Percentiles rank a stretch among this genome's conserved stretches.
These are phyloP conservation scores for Amaurobius ferox DNA, from an alignment of 2,888 invertebrate genomes.

Conservation along the genomic window DNA sequence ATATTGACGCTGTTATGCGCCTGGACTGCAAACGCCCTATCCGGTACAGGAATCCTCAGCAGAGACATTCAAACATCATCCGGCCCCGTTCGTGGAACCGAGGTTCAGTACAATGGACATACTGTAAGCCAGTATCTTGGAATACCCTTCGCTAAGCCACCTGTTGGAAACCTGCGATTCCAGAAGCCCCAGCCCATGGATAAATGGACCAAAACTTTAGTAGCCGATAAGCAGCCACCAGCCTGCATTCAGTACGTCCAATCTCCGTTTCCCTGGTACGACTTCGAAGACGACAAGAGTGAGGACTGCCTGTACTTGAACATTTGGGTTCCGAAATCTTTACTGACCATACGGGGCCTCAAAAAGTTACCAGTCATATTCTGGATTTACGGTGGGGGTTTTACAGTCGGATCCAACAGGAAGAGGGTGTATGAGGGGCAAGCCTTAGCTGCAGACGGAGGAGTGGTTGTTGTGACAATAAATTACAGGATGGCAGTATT, in stretches of 20 bases:
- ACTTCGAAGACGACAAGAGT: conserved; percentile 3
- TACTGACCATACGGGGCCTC: not conserved
- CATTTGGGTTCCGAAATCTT: conserved; percentile 40
- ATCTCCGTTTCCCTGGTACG: conserved; percentile 18
- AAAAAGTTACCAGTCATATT: conserved; percentile 38
- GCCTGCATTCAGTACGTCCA: conserved; percentile 28
- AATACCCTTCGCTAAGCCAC: conserved; percentile 41
- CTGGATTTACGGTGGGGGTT: conserved; percentile 61
- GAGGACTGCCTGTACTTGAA: conserved; percentile 68
- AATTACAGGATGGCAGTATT: conserved; percentile 55
- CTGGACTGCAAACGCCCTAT: not conserved
- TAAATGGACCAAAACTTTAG: not conserved
- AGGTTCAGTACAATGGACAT: not conserved
- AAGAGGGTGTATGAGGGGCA: not conserved
- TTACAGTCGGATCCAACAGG: conserved; percentile 15
- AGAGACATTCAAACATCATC: not conserved
- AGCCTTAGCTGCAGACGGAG: conserved; percentile 14
- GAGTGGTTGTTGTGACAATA: conserved; percentile 50
- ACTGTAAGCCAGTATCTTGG: conserved; percentile 21
- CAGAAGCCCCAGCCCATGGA: not conserved
- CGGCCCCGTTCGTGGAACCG: not conserved
- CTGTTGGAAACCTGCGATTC: conserved; percentile 35
- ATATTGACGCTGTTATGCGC: not conserved
- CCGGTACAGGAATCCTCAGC: not conserved
- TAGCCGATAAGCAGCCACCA: conserved; percentile 2